phyloP scores from a whole-genome alignment of 2,113 vertebrate genomes.

The Festucalex cinctus region DNA sequence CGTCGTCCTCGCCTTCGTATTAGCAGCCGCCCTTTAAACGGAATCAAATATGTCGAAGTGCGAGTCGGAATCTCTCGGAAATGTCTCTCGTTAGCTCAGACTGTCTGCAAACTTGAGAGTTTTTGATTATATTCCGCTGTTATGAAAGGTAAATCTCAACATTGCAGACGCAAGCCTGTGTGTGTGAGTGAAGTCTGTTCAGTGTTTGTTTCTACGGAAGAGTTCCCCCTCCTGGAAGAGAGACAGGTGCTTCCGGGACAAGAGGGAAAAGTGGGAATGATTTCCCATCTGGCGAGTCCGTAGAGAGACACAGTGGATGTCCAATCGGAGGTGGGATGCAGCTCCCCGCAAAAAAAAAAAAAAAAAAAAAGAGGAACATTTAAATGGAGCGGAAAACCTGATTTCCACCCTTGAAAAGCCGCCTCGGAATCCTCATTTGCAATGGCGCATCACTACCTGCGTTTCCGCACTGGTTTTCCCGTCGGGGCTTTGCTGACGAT shows the following conservation, averaged over 20 bases:
- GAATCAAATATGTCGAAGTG: conserved; percentile 60
- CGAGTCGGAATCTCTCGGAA: conserved; percentile 41
- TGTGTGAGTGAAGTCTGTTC: conserved; percentile 42
- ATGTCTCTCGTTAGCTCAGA: conserved; percentile 59
- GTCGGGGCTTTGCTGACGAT: not conserved
- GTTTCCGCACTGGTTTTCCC: conserved; percentile 26
- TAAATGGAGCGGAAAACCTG: conserved; percentile 66
- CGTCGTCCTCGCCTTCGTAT: conserved; percentile 46
- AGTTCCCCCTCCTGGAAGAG: conserved; percentile 51
- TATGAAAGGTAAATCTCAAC: conserved; percentile 35
- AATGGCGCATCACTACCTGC: conserved; percentile 39
- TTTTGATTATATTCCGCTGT: conserved; percentile 52
- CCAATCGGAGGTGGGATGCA: conserved; percentile 55
- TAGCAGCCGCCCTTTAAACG: conserved; percentile 50
- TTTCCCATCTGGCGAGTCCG: conserved; percentile 66
- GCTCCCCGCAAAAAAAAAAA: conserved; percentile 52
- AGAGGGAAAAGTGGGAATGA: conserved; percentile 48
- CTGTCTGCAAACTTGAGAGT: conserved; percentile 40
- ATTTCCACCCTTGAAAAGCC: conserved; percentile 54
- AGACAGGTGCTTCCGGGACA: conserved; percentile 66
- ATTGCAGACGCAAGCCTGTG: conserved; percentile 9
- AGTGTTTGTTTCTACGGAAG: conserved; percentile 50
- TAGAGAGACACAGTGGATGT: conserved; percentile 47
- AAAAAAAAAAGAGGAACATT: too few species aligned
- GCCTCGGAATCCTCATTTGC: conserved; percentile 48